Evolutionary conservation across 1,140 invertebrate species (phyloP).

Genomic region (Dreissena polymorpha): DNA sequence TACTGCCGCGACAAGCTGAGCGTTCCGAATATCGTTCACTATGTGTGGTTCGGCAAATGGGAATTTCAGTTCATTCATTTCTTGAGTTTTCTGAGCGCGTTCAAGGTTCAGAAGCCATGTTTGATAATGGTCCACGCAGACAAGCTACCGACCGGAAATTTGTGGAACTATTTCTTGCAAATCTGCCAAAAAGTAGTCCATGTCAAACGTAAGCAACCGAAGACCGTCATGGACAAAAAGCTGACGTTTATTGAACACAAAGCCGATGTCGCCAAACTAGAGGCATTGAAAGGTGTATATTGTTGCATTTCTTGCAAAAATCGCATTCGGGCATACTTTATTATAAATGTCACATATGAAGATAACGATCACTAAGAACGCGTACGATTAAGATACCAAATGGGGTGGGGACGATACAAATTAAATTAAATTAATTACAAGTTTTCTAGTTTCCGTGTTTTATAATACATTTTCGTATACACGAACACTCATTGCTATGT

Average conservation of each 20-base stretch:
- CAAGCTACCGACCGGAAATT: conserved; percentile 49
- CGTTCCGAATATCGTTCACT: conserved; percentile 55
- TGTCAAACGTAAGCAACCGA: conserved; percentile 56
- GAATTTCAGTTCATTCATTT: conserved; percentile 51
- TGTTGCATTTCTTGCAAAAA: not conserved
- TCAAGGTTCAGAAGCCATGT: conserved; percentile 58
- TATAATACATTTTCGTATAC: no score
- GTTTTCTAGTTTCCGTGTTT: no score
- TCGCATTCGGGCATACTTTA: no score
- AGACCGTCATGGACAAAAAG: conserved; percentile 53
- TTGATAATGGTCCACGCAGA: conserved; percentile 61
- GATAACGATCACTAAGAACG: no score
- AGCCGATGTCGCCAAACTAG: conserved; percentile 60
- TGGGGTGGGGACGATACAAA: no score
- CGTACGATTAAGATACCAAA: no score
- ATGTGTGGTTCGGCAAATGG: conserved; percentile 54
- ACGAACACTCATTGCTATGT: no score
- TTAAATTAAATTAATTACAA: no score
- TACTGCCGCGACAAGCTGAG: conserved; percentile 26
- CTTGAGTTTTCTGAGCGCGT: conserved; percentile 47
- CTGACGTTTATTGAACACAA: conserved; percentile 62
- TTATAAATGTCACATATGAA: no score
- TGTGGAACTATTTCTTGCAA: conserved; percentile 55
- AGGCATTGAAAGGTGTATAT: conserved; percentile 57
- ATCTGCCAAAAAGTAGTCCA: conserved; percentile 54